Conservation (phyloP, 2,888 invertebrate genomes). For the Caenorhabditis zanzibari region DNA sequence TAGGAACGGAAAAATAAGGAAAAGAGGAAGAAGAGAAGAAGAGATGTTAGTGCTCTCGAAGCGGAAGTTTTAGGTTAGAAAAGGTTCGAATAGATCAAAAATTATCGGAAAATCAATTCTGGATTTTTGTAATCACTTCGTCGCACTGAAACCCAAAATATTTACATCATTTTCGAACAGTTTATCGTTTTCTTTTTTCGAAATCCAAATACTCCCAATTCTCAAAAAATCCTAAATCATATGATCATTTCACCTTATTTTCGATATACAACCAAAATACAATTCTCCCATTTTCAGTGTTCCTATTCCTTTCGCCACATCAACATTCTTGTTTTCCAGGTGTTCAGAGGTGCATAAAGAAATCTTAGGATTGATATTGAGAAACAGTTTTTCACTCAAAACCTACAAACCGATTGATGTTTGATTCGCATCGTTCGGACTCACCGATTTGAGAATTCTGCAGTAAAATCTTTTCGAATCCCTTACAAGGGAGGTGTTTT, state of each 20-base stretch:
- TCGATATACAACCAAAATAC: conserved; percentile 4
- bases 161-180: not conserved
- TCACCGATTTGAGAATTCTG: conserved; percentile 10
- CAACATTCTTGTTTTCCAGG: conserved; percentile 10
- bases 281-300: not conserved
- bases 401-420: conserved; percentile 21
- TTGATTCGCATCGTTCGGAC: conserved; percentile 7
- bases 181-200: not conserved
- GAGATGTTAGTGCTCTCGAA: no score
- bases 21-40: no score
- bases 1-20: no score
- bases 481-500: no score
- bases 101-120: not conserved
- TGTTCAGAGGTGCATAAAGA: conserved; percentile 1
- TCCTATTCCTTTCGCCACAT: not conserved
- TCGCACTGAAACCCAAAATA: not conserved
- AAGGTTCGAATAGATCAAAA: not conserved
- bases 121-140: not conserved
- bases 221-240: conserved; percentile 3
- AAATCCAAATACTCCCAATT: not conserved
- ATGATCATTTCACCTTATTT: not conserved
- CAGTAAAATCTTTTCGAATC: conserved; percentile 21
- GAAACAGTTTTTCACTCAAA: conserved; percentile 9
- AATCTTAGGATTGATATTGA: not conserved
- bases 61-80: no score